Evolutionary conservation across 2,797 vertebrate species (phyloP).

Genomic region (Vespertilio murinus): DNA sequence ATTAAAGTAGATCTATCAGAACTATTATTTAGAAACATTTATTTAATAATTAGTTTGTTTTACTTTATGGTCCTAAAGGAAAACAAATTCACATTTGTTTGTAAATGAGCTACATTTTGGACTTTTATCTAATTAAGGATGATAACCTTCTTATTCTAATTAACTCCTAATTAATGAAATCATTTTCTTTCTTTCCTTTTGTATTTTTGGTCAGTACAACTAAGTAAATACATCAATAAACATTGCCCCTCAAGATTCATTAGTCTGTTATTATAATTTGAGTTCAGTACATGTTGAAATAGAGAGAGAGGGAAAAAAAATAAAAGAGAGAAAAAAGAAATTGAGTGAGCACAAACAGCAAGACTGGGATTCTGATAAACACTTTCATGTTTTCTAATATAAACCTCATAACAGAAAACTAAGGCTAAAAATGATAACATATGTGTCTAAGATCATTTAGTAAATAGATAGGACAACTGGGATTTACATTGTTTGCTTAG

Average conservation of each 20-base stretch:
- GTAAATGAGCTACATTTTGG: background rate
- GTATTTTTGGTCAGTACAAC: background rate
- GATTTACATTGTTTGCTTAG: background rate
- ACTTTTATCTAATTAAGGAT: slow-evolving; percentile 24
- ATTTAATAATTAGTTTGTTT: background rate
- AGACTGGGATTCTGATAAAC: background rate
- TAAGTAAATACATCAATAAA: background rate
- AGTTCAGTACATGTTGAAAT: background rate
- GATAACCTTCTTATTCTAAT: background rate
- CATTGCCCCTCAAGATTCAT: background rate
- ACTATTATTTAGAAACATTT: background rate
- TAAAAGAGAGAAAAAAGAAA: background rate
- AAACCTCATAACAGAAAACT: background rate
- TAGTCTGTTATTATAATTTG: background rate
- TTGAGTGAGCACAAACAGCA: no score
- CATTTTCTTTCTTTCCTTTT: background rate
- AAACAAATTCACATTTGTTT: slow-evolving; percentile 30
- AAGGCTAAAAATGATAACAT: background rate
- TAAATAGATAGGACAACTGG: background rate
- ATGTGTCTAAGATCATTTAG: background rate
- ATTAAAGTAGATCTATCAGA: background rate
- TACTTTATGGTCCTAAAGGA: slow-evolving; percentile 1
- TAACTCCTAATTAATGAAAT: slow-evolving; percentile 26
- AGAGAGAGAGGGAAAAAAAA: background rate
- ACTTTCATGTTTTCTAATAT: background rate